Evolutionary conservation across 2,797 vertebrate genomes (phyloP), one percentile per base, ranked within the genome.

Genomic region (Pangasius sanitwongsei): DNA sequence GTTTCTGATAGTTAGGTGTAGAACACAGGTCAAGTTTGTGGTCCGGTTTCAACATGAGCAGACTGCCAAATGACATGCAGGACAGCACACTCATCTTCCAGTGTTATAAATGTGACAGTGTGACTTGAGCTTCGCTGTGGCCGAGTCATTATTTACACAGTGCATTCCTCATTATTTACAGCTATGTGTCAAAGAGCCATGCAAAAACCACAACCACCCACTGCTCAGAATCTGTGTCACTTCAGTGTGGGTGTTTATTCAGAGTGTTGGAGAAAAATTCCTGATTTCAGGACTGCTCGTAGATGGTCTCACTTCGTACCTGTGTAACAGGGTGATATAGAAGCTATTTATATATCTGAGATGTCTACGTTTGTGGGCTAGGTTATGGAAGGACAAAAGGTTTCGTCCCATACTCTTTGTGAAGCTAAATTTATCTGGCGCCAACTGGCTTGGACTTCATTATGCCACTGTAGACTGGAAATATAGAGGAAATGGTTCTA

Each of bases 381-480:
- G 87, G 59, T 85, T 85, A 75, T 59, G 55, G 63, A 89, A 78
- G 87, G 74, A 89, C 87, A 70, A 85, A 85, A 80, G 74, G 81
- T 80, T 65, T 41, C 8, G 50, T 87, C 41, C 77, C 7, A 41
- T 67, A 48, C 82, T 18, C 87, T 87, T 69, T 83, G 20, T 23
- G 3, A 84, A 48, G 80, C 87, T 87, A 87, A 75, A 88, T 88
- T 75, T 88, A 84, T 63, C 81, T 65, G 25, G n/a, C 16, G 61
- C 28, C 61, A 53, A 37, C 31, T 16, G 80, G 65, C 77, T 69
- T 13, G 28, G 72, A 84, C 81, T 78, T 70, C 48, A 81, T 81
- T 65, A 44, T 65, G 63, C 23, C 16, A 9, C 28, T n/a, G 81
- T 83, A 67, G 61, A 82, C 70, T 57, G 83, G 6, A 15, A 57